Base-by-base conservation (phyloP, 2,113 vertebrate genomes). In the Tursiops truncatus region DNA sequence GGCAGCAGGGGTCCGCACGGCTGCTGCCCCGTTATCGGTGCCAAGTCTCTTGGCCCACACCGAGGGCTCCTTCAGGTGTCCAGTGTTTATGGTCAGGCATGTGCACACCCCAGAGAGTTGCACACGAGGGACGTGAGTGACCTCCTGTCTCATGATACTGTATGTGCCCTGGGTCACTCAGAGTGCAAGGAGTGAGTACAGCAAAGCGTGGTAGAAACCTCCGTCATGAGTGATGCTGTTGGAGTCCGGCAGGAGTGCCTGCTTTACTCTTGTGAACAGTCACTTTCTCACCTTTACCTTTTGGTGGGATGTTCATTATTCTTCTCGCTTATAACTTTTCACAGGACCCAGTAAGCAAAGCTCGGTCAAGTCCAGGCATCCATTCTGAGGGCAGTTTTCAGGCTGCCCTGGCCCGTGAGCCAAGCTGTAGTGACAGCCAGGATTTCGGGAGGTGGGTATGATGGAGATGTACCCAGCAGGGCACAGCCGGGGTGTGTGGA, bases 111-210 rank as follows among this genome's bases (percentile, higher is more conserved):
- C 50, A 13, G 6, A 65, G 25, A 28, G 25, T 8, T 38, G 15
- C 47, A 28, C n/a, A 1, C 0, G 4, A 25, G 50, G 36, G 23
- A 60, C 11, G 2, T 3, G 13, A 28, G n/a, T 8, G 14, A 17
- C n/a, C 23, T 15, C 53, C 56, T 5, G 6, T 60, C n/a, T 81
- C 31, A 17, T 0, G 23, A 23, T 18, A 25, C 50, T 7, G n/a
- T 25, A 8, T 8, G 8, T 12, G 11, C 65, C 84, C 38, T 13
- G 58, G 36, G 36, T 44, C 28, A 20, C 17, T 8, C 15, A 18
- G 17, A 4, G 80, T 12, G 26, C 76, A 8, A 8, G 38, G 70
- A 38, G 10, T 41, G 21, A 41, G 28, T 28, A 20, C 17, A 8
- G 58, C 38, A 31, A 17, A 82, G 80, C 15, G 0, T 6, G 28